A percentile compares a stretch with the other conserved stretches of the same genome.
Evolutionary conservation across 2,888 invertebrate genomes (phyloP).

Genomic region (Synanthedon tipuliformis): DNA sequence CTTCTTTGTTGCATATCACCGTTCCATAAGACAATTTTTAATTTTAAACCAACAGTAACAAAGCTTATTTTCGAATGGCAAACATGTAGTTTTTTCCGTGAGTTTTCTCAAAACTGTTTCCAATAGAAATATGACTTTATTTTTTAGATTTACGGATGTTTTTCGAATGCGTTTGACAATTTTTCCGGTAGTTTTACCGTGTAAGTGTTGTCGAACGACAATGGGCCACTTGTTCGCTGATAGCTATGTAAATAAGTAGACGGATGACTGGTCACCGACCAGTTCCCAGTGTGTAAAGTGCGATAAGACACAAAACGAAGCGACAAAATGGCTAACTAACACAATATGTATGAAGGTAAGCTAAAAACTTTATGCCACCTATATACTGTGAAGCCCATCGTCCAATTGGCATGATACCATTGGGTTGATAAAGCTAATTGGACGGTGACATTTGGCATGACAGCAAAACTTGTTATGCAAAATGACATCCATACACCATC

Average conservation of each 20-base stretch:
- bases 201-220: slow-evolving; percentile 43
- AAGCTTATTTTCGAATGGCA: slow-evolving; percentile 11
- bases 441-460: too few species aligned
- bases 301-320: background rate
- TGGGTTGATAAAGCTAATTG: too few species aligned
- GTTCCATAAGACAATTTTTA: slow-evolving; percentile 12
- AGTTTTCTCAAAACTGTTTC: slow-evolving; percentile 26
- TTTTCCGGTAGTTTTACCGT: slow-evolving; percentile 60
- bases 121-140: slow-evolving; percentile 13
- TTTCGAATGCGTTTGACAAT: slow-evolving; percentile 17
- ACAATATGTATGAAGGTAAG: too few species aligned
- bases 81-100: slow-evolving; percentile 19
- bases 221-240: slow-evolving; percentile 60
- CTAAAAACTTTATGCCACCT: too few species aligned
- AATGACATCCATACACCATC: too few species aligned
- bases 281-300: slow-evolving; percentile 17
- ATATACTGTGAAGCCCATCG: too few species aligned
- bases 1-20: slow-evolving; percentile 41
- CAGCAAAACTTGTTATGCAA: too few species aligned
- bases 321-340: too few species aligned
- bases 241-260: slow-evolving; percentile 65
- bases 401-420: too few species aligned
- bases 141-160: slow-evolving; percentile 10
- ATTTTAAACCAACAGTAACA: slow-evolving; percentile 8
- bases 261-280: slow-evolving; percentile 62